Conservation (phyloP, 2,888 invertebrate species). For the Eupithecia subumbrata region DNA sequence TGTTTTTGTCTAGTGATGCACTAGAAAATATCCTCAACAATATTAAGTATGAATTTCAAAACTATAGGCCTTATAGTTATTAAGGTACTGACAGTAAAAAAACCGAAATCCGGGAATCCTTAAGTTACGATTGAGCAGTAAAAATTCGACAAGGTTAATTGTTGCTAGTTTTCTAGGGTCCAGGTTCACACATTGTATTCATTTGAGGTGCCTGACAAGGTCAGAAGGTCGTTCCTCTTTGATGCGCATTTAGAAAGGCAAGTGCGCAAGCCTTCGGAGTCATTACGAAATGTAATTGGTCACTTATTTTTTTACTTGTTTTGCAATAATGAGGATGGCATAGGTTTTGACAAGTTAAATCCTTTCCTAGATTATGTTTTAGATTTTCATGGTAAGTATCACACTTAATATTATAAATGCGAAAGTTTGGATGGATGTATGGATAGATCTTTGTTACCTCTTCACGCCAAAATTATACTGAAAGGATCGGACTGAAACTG, state of each 20-base stretch:
- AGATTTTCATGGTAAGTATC: too few species aligned
- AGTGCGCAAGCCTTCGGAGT: conserved; percentile 36
- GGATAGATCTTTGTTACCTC: too few species aligned
- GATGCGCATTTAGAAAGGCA: conserved; percentile 39
- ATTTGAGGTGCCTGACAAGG: conserved; percentile 32
- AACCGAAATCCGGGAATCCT: too few species aligned
- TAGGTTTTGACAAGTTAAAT: background rate
- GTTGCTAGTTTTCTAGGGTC: background rate
- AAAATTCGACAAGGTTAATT: background rate
- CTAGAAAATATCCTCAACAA: too few species aligned
- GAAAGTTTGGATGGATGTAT: too few species aligned
- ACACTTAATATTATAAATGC: too few species aligned
- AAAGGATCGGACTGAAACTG: too few species aligned
- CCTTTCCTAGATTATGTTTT: background rate
- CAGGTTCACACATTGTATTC: conserved; percentile 3
- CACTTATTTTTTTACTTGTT: conserved; percentile 21
- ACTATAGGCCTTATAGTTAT: too few species aligned
- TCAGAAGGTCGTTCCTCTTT: conserved; percentile 21
- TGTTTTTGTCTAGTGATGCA: too few species aligned
- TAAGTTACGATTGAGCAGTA: background rate
- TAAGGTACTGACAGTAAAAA: too few species aligned
- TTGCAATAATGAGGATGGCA: conserved; percentile 17
- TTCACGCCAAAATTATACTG: too few species aligned
- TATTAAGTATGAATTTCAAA: too few species aligned
- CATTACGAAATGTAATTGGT: conserved; percentile 29